Percentiles rank a stretch among this genome's conserved stretches.
phyloP scores from a whole-genome alignment of 2,888 invertebrate species.

The Drosophila anomalata region DNA sequence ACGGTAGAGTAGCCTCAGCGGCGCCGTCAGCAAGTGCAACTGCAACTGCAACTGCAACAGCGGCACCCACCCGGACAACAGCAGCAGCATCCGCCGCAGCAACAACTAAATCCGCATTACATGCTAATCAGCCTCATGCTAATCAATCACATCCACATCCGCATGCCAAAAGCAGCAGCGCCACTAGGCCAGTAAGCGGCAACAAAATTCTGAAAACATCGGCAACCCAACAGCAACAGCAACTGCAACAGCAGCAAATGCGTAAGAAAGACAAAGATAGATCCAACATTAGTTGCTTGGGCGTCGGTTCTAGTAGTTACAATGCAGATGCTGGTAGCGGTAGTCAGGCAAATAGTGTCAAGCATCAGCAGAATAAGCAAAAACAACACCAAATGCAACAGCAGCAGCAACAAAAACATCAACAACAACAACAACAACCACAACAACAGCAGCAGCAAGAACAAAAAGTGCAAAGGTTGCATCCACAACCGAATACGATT shows the following conservation, averaged over 20 bases:
- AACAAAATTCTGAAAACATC: slow-evolving; percentile 70
- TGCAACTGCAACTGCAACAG: slow-evolving; percentile 45
- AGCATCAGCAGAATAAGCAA: slow-evolving; percentile 75
- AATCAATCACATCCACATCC: slow-evolving; percentile 80
- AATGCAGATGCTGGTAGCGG: slow-evolving; percentile 63
- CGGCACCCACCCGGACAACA: slow-evolving; percentile 52
- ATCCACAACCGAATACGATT: slow-evolving; percentile 35
- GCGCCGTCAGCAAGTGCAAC: slow-evolving; percentile 58
- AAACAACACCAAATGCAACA: slow-evolving; percentile 73
- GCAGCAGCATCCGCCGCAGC: slow-evolving; percentile 48
- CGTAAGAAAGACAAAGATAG: slow-evolving; percentile 83
- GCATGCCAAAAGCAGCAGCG: slow-evolving; percentile 63
- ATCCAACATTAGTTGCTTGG: slow-evolving; percentile 76
- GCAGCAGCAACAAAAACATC: slow-evolving; percentile 44
- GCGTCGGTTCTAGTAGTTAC: slow-evolving; percentile 55
- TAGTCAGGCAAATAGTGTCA: slow-evolving; percentile 71
- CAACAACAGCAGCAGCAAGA: slow-evolving; percentile 34
- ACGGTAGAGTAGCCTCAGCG: slow-evolving; percentile 82
- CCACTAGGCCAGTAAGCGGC: slow-evolving; percentile 26
- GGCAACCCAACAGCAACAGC: slow-evolving; percentile 56
- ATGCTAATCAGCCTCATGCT: slow-evolving; percentile 72
- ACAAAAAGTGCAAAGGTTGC: slow-evolving; percentile 5
- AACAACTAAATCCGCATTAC: slow-evolving; percentile 54
- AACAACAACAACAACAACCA: slow-evolving; percentile 46
- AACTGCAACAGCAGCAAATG: slow-evolving; percentile 64